A percentile compares a stretch with the other conserved stretches of the same genome.
These are phyloP conservation scores for Physeter macrocephalus DNA, from an alignment of 2,113 vertebrate species.

Conservation along the genomic window DNA sequence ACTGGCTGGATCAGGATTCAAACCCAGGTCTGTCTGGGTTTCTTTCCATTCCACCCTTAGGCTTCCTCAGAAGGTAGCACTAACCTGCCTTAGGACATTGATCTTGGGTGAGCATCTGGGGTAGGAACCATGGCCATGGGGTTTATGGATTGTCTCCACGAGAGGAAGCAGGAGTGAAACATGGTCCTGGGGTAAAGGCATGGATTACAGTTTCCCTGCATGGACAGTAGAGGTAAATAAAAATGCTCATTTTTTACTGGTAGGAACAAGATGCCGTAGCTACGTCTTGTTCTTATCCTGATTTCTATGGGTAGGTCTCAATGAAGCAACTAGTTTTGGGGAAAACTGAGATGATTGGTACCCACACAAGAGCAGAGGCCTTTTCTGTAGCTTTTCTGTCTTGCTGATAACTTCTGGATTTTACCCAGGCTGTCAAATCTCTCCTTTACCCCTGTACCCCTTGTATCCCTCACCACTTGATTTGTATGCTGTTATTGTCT, in stretches of 20 bases:
- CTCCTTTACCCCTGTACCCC: neutral
- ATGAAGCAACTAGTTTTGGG: neutral
- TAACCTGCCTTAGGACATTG: neutral
- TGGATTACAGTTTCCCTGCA: neutral
- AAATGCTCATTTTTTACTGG: neutral
- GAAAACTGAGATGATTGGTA: neutral
- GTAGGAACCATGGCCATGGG: neutral
- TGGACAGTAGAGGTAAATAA: neutral
- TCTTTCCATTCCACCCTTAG: neutral
- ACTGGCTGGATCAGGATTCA: neutral
- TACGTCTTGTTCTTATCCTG: neutral
- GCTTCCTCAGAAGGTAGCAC: neutral
- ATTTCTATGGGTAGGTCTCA: neutral
- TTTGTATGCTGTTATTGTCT: neutral
- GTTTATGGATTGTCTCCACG: neutral
- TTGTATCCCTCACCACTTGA: neutral
- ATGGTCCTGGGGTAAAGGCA: neutral
- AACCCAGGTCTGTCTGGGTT: neutral
- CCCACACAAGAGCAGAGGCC: neutral
- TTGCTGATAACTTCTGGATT: neutral
- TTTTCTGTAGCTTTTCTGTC: neutral
- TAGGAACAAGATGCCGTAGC: neutral
- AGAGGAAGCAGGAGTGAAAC: neutral
- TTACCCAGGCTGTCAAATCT: neutral
- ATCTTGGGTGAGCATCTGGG: neutral